A percentile compares a stretch with the other conserved stretches of the same genome.
These are phyloP conservation scores for Galeopsomyia nigrocyanea DNA, from an alignment of 2,888 invertebrate genomes.

Conservation along the genomic window DNA sequence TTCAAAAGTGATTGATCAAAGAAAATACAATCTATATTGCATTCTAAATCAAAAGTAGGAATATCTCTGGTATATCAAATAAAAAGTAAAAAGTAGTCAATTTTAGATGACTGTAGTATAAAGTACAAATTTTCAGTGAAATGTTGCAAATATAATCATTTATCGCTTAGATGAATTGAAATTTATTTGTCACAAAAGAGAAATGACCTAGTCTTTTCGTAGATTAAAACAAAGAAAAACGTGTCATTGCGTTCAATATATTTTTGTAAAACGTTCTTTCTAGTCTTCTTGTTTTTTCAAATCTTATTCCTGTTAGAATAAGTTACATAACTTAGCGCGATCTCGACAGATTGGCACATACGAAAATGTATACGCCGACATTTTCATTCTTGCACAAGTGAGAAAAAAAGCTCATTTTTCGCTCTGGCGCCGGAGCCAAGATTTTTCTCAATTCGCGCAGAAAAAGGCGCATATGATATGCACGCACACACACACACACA, in stretches of 20 bases:
- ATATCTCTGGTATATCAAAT: neutral
- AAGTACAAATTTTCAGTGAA: neutral
- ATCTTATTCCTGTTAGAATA: constrained; percentile 1
- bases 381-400: constrained; percentile 20
- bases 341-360: constrained; percentile 15
- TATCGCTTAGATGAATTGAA: constrained; percentile 17
- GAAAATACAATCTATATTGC: constrained; percentile 23
- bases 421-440: constrained; percentile 26
- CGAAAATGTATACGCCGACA: constrained; percentile 17
- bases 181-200: constrained; percentile 10
- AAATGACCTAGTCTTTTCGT: constrained; percentile 29
- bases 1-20: neutral
- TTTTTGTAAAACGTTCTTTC: constrained; percentile 28
- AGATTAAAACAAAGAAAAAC: constrained; percentile 13
- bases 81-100: neutral
- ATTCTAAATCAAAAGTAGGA: constrained; percentile 25
- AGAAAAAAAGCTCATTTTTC: constrained; percentile 29
- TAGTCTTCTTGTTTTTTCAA: neutral
- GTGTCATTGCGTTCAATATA: constrained; percentile 22
- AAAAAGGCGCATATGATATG: constrained; percentile 18
- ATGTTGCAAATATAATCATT: constrained; percentile 3
- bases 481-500: no score
- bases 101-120: neutral
- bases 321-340: constrained; percentile 5
- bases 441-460: constrained; percentile 22